Conservation (phyloP, 2,888 invertebrate genomes). For the Cephus runcator region DNA sequence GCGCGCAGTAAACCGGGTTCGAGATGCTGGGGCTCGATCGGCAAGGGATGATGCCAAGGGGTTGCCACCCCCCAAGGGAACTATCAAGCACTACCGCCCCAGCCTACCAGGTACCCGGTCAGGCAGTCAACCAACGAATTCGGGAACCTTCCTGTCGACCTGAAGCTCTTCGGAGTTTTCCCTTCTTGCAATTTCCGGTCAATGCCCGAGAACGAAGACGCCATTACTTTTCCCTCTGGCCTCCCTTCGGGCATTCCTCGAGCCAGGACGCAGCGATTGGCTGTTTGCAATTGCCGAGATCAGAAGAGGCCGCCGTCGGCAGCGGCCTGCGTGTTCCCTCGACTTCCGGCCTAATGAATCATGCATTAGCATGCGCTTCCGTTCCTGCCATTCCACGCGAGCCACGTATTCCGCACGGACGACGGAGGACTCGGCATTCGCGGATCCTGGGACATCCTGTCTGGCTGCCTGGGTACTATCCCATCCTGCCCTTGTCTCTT, state of each 20-base stretch:
- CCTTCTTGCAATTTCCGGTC: too few relatives aligned
- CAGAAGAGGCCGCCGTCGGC: slow-evolving; percentile 29
- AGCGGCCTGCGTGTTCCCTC: slow-evolving; percentile 33
- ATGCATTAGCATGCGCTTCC: slow-evolving; percentile 46
- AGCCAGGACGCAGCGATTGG: too few relatives aligned
- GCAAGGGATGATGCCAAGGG: background rate
- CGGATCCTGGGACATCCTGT: slow-evolving; percentile 1
- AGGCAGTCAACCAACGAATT: too few relatives aligned
- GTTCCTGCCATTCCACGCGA: slow-evolving; percentile 34
- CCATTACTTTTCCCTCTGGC: too few relatives aligned
- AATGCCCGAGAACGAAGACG: too few relatives aligned
- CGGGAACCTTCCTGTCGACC: too few relatives aligned
- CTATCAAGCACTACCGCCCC: slow-evolving; percentile 21
- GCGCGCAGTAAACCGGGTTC: background rate
- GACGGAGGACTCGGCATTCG: background rate
- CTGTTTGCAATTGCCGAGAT: slow-evolving; percentile 4
- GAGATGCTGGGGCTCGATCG: background rate
- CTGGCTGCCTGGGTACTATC: background rate
- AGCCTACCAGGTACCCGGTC: slow-evolving; percentile 9
- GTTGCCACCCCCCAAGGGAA: slow-evolving; percentile 11
- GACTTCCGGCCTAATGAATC: slow-evolving; percentile 49
- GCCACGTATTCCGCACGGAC: slow-evolving; percentile 8
- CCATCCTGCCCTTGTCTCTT: too few relatives aligned
- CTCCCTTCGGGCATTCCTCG: too few relatives aligned
- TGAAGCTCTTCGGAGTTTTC: too few relatives aligned